These are phyloP conservation scores for Fratercula arctica DNA, from an alignment of 2,797 vertebrate genomes.

Conservation along the genomic window DNA sequence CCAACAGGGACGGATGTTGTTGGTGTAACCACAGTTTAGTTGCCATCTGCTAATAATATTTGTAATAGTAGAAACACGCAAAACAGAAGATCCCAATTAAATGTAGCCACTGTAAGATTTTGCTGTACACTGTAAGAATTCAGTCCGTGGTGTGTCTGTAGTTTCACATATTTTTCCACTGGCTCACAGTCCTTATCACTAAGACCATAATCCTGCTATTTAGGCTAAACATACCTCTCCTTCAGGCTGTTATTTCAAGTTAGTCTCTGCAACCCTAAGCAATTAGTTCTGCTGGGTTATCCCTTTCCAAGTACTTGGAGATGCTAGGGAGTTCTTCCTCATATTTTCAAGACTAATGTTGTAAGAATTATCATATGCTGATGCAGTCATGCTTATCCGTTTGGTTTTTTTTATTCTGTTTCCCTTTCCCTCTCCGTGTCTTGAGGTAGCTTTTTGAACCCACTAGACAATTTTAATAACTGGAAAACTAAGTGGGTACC, in stretches of 20 bases:
- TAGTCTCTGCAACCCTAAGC: background rate
- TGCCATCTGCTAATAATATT: conserved; percentile 35
- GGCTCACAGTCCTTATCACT: background rate
- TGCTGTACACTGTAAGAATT: background rate
- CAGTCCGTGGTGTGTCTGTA: background rate
- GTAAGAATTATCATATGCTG: background rate
- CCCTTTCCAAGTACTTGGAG: background rate
- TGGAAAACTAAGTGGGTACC: background rate
- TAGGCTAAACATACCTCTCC: conserved; percentile 6
- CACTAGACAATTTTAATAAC: background rate
- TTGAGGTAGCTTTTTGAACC: background rate
- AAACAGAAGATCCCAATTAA: conserved; percentile 14
- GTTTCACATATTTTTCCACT: background rate
- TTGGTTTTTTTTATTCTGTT: background rate
- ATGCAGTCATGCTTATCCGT: background rate
- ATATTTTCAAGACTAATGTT: background rate
- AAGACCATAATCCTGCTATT: conserved; percentile 27
- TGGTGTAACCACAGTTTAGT: background rate
- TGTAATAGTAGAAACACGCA: background rate
- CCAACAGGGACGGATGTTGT: background rate
- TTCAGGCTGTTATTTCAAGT: conserved; percentile 5
- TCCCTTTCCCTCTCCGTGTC: background rate
- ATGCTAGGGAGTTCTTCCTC: background rate
- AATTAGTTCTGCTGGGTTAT: conserved; percentile 3
- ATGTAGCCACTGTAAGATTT: background rate